Conservation (phyloP, 2,888 invertebrate genomes). For the Molanna angustata region DNA sequence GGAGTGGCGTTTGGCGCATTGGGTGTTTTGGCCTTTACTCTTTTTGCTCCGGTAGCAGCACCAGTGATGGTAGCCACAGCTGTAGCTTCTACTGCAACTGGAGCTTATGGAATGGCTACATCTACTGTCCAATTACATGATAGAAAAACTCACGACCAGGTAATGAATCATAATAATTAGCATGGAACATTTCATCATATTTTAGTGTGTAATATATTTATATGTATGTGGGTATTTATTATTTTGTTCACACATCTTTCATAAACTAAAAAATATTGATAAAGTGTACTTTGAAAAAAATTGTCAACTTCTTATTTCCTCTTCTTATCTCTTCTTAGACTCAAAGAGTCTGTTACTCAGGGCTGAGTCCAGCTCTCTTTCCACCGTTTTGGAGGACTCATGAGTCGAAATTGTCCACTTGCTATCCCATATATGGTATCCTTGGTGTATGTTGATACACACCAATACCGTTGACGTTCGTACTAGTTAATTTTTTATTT, state of each 20-base stretch:
- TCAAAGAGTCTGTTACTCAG: too few relatives aligned
- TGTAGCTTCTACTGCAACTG: constrained; percentile 48
- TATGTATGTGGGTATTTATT: background rate
- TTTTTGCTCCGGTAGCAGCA: constrained; percentile 17
- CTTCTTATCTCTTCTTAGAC: too few relatives aligned
- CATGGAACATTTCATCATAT: background rate
- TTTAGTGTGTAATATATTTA: background rate
- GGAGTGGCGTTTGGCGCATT: constrained; percentile 11
- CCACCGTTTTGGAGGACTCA: too few relatives aligned
- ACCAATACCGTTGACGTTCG: too few relatives aligned
- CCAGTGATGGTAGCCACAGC: constrained; percentile 41
- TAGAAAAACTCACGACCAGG: constrained; percentile 53
- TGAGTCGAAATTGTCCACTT: too few relatives aligned
- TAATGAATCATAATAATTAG: too few relatives aligned
- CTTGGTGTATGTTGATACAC: too few relatives aligned
- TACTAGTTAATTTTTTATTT: too few relatives aligned
- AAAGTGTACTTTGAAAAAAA: too few relatives aligned
- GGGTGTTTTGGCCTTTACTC: constrained; percentile 11
- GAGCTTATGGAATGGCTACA: constrained; percentile 52
- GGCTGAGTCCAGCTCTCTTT: too few relatives aligned
- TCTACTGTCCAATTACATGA: constrained; percentile 52
- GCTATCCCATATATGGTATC: too few relatives aligned
- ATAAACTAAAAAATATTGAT: background rate
- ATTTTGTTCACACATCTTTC: background rate
- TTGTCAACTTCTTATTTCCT: too few relatives aligned